A percentile compares a stretch with the other conserved stretches of the same genome.
Conservation (phyloP, 2,113 vertebrate genomes). For the Tympanuchus pallidicinctus region DNA sequence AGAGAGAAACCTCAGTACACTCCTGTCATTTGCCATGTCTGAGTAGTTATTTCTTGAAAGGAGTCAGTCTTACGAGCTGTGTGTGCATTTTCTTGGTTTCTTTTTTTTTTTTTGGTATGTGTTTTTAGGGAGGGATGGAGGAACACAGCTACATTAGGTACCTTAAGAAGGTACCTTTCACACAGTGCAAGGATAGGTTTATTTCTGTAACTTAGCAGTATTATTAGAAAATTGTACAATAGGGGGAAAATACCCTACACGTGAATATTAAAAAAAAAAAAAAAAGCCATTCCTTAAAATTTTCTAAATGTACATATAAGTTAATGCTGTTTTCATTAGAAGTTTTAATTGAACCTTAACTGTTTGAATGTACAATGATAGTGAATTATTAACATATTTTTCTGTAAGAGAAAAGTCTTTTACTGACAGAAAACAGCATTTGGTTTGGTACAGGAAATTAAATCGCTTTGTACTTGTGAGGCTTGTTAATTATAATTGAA, state of each 20-base stretch:
- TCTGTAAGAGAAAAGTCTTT: not conserved
- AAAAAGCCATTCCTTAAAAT: not conserved
- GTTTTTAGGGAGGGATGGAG: not conserved
- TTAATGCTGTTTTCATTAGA: constrained; percentile 22
- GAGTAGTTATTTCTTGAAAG: not conserved
- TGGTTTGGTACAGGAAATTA: constrained; percentile 27
- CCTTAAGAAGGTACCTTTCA: not conserved
- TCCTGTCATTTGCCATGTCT: not conserved
- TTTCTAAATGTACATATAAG: not conserved
- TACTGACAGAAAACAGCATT: constrained; percentile 4
- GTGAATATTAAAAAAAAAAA: not conserved
- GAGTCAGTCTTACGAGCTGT: not conserved
- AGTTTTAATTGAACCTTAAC: not conserved
- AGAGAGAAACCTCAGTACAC: not conserved
- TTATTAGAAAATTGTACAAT: not conserved
- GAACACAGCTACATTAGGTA: not conserved
- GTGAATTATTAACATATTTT: constrained; percentile 9
- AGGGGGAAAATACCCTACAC: not conserved
- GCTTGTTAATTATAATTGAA: constrained; percentile 31
- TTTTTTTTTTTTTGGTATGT: not conserved
- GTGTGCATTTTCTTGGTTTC: no score
- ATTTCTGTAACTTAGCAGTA: not conserved
- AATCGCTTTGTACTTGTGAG: constrained; percentile 33
- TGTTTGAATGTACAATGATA: not conserved
- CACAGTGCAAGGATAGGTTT: not conserved